Evolutionary conservation across 2,113 vertebrate species (phyloP), one percentile per base, ranked within the genome.

Genomic region (Malurus elegans): DNA sequence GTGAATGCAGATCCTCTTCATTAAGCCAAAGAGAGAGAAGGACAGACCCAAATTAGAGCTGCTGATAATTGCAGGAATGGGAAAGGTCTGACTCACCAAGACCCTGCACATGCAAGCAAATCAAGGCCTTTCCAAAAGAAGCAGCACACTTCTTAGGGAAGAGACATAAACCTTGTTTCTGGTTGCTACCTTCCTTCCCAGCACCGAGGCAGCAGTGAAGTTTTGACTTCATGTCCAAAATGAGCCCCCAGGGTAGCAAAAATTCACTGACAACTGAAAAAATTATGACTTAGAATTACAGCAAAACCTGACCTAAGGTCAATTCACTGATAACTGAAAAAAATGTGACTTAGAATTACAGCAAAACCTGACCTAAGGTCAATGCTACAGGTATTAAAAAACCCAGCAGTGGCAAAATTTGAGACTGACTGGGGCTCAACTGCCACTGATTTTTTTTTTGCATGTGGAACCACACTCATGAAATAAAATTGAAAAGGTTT

Each of bases 51-150:
- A 12, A 42, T 21, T 13, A 9, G 3, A 18, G 34, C 15, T 51
- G 65, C 3, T 28, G 19, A 1, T 38, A 74, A 72, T 0, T 47
- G 38, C 4, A 67, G 57, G n/a, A 54, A 31, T 1, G 54, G 24
- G 36, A 67, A 78, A 71, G 36, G 16, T 54, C 53, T 85, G 73
- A 67, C 71, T 74, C 36, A 70, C n/a, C 34, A 44, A 48, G n/a
- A 17, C 18, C 31, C 12, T 34, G 40, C 50, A 72, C 73, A 61
- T 5, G 8, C 31, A 58, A 84, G n/a, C 8, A 78, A 75, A 84
- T 23, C 18, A 29, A 31, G 19, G 18, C 44, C 56, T 79, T 71
- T 53, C 47, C 65, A 67, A 71, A 85, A 44, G 51, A 18, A 74
- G 51, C 56, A 50, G 38, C 10, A 32, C 9, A 47, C 3, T 50